Base-by-base conservation (phyloP, 1,140 invertebrate species). In the Coelopa frigida region DNA sequence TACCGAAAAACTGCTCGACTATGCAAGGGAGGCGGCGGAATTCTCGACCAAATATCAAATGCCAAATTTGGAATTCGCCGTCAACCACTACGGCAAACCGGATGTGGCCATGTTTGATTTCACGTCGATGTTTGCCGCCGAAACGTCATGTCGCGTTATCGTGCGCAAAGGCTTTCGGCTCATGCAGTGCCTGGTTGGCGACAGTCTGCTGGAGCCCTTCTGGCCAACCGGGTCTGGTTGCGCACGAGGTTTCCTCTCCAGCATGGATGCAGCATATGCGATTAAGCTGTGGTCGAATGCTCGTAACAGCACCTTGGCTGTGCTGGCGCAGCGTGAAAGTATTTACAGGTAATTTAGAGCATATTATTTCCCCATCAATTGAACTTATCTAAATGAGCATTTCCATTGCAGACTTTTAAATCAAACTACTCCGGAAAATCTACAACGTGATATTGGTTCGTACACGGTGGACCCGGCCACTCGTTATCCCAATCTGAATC, bases 71-170 rank as follows among this genome's bases (percentile, higher is more conserved):
- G 92, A 98, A 66, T 99, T 97, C 73, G 94, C 96, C 2, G 87
- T 96, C 0, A 99, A 99, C 75, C 94, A 98, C 72, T 96, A 95
- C 67, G 92, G 94, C 2, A 89, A 97, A 67, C 87, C 94, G 3
- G 96, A 99, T 72, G 90, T 98, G 1, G 93, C 94, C n/a, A 94
- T 99, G 82, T 99, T 99, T 72, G 96, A 99, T 72, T 99, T 99
- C 67, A 99, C 96, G 0, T 95, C 93, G 0, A 94, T 99, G 88
- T 99, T 94, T 73, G 89, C 91, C 4, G 92, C 96, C 1, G 91
- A 97, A 70, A 95, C 97, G 75, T 89, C 93, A 18, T 89, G 84
- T 54, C 75, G 87, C 44, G 80, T 93, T 12, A 57, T 90, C 1
- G 73, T 68, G 11, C 75, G 84, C 41, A 73, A 83, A 49, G 87